Percentiles rank a stretch among this genome's conserved stretches.
Conservation (phyloP, 2,797 vertebrate species). For the Poecilia picta region DNA sequence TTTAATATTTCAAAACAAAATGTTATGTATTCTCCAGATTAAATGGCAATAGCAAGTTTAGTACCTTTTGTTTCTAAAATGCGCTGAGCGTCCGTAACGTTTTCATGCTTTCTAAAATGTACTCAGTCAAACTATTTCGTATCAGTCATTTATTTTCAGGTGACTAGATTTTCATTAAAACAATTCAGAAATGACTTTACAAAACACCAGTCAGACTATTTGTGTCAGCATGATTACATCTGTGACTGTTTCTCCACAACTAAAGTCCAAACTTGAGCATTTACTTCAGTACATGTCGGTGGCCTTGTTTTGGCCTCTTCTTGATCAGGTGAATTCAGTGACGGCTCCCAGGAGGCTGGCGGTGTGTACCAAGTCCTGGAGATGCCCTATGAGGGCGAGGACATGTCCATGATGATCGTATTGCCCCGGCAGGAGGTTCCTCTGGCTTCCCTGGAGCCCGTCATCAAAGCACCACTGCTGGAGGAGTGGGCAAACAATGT, state of each 20-base stretch:
- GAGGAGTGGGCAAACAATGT: slow-evolving; percentile 97
- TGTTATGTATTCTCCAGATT: neutral
- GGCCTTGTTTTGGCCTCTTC: neutral
- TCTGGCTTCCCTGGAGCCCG: slow-evolving; percentile 89
- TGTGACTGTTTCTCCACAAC: slow-evolving; percentile 5
- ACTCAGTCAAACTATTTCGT: neutral
- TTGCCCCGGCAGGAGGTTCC: slow-evolving; percentile 96
- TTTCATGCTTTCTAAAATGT: neutral
- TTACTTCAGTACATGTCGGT: neutral
- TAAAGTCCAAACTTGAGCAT: neutral
- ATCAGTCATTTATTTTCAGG: neutral
- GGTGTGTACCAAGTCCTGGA: slow-evolving; percentile 98
- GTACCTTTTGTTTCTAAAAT: neutral
- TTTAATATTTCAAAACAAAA: neutral
- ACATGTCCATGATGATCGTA: slow-evolving; percentile 94
- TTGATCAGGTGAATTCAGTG: slow-evolving; percentile 94
- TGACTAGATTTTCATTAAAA: neutral
- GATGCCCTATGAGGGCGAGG: slow-evolving; percentile 95
- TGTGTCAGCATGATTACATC: neutral
- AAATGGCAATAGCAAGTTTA: neutral
- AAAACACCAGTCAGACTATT: neutral
- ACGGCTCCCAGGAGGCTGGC: slow-evolving; percentile 95
- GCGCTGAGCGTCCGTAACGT: neutral
- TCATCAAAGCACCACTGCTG: slow-evolving; percentile 91
- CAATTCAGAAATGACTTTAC: neutral